phyloP scores from a whole-genome alignment of 2,797 vertebrate species.

The Sebastes reedi region DNA sequence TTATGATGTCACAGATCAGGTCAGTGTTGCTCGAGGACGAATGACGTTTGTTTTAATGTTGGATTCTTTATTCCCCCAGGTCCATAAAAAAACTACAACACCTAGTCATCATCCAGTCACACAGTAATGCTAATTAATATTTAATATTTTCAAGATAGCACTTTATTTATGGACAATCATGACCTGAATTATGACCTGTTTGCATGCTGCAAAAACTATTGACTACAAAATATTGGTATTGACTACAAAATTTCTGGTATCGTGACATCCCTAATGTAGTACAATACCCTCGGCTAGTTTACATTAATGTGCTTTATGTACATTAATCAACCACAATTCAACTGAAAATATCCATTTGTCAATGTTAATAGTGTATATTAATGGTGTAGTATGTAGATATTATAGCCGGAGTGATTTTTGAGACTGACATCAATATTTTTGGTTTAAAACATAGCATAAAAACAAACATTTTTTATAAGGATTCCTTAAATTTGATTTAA shows the following conservation, averaged over 20 bases:
- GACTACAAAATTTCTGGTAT: too few relatives aligned
- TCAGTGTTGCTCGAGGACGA: conserved; percentile 43
- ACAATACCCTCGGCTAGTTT: too few relatives aligned
- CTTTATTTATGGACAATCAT: neutral
- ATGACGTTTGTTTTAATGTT: neutral
- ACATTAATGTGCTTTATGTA: neutral
- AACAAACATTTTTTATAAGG: neutral
- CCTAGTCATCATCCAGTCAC: neutral
- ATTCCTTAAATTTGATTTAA: too few relatives aligned
- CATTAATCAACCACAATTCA: neutral
- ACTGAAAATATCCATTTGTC: neutral
- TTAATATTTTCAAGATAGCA: neutral
- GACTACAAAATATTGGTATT: too few relatives aligned
- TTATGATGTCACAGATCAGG: conserved; percentile 98
- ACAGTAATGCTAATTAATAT: neutral
- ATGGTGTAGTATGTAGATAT: neutral
- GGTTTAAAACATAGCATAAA: neutral
- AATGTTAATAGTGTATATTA: too few relatives aligned
- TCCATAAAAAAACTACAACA: neutral
- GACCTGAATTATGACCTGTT: too few relatives aligned
- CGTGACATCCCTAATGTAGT: too few relatives aligned
- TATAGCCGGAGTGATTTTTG: neutral
- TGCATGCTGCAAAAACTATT: too few relatives aligned
- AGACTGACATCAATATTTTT: neutral
- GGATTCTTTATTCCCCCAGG: neutral